Base-by-base conservation (phyloP, 1,140 invertebrate species). In the Drosophila lini region DNA sequence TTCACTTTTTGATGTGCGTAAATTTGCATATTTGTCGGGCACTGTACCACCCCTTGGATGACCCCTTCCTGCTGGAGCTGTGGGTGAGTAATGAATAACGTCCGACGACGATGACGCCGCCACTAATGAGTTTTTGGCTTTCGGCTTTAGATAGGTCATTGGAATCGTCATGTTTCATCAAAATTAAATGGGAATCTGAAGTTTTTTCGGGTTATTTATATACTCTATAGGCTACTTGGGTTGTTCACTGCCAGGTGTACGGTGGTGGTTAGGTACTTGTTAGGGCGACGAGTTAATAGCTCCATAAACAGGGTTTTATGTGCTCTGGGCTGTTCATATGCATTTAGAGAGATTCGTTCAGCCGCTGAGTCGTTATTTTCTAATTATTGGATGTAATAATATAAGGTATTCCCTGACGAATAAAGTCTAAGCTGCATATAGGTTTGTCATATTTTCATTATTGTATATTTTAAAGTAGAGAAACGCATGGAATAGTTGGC, bases 1-100 rank as follows among this genome's bases (percentile, higher is more conserved):
- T 75, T 85, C 64, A 78, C 78, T 86, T 73, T 85, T 73, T 65
- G 77, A 71, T 63, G 63, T 86, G 83, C 76, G 70, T 88, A 71
- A 65, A 82, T 86, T 86, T 82, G 79, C 82, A 86, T 86, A 69
- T 82, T 85, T 52, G 50, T 50, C 45, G 57, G 61, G 45, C 61
- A 16, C 13, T 53, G 31, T 65, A 73, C 44, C 52, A 38, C 42
- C n/a, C 47, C 47, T 16, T 28, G n/a, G 57, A 1, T 22, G 19
- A 8, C 8, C 48, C 32, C 8, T 13, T 11, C 45, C 40, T 9
- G 3, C 9, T 44, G 5, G 38, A 65, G 11, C 50, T 64, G 41
- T 10, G 34, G 64, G 57, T 77, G 92, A 92, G 44, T 70, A 71
- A 73, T 73, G 45, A 76, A 77, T 59, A 47, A 59, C 36, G 69